Base-by-base conservation (phyloP, 1,140 invertebrate genomes). In the Bombus affinis region DNA sequence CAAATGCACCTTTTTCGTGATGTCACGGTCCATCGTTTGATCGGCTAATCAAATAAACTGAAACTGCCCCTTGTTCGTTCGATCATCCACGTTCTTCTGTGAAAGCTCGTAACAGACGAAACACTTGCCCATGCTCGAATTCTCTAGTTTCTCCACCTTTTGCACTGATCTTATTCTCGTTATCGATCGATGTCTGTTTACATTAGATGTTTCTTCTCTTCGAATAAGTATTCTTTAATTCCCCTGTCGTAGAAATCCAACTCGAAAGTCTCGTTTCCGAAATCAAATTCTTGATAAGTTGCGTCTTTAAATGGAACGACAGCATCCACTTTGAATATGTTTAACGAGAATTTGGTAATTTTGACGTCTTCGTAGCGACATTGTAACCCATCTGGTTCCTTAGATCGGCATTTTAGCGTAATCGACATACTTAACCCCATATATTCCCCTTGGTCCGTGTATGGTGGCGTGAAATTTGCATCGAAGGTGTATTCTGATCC, bases 131-230 rank as follows among this genome's bases (percentile, higher is more conserved):
- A 92, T 87, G 2, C 92, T 93, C 8, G 92, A 92, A 78, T 93
- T 92, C 87, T 95, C 94, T 88, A 91, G 86, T n/a, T 87, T 85
- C 10, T 90, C 88, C 81, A 92, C 93, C 12, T 89, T 89, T 25
- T 76, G 87, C 78, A 42, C 47, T 53, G 47, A 53, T 0, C 47
- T 22, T 18, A 53, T 6, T 22, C 47, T 53, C 18, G 18, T 15
- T 18, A 18, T 18, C 44, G 5, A 18, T 18, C 15, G 44, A 53
- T 53, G 5, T 53, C 47, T 18, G 88, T 90, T 22, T 85, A 73
- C 8, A 83, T 28, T 62, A 86, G 32, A 32, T 32, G 32, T 32
- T 32, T 28, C 3, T 59, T 59, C 10, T 92, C 84, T 18, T 93
- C 89, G 3, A 93, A 85, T 13, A 84, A 22, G 12, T 92, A 91